A percentile compares a stretch with the other conserved stretches of the same genome.
These are phyloP conservation scores for Riparia riparia DNA, from an alignment of 2,113 vertebrate genomes.

Conservation along the genomic window DNA sequence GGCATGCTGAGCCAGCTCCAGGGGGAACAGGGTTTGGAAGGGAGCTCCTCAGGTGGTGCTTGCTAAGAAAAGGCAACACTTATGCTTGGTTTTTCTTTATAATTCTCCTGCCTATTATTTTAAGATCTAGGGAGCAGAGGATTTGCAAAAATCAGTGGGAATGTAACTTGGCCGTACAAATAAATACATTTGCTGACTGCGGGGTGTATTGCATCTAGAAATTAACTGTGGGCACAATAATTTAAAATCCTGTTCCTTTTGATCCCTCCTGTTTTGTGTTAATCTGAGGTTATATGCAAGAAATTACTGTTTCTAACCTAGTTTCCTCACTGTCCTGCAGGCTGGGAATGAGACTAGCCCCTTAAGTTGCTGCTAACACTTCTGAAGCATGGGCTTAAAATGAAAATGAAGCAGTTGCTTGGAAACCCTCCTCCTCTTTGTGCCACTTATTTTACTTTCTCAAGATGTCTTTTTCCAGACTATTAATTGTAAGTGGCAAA, in stretches of 20 bases:
- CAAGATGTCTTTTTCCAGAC: conserved; percentile 51
- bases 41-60: background rate
- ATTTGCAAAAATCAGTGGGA: background rate
- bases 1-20: background rate
- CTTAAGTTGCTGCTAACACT: conserved; percentile 43
- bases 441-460: conserved; percentile 59
- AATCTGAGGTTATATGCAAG: background rate
- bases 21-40: background rate
- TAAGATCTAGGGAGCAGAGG: background rate
- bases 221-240: background rate
- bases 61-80: background rate
- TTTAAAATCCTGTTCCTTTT: background rate
- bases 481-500: conserved; percentile 61
- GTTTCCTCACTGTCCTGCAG: conserved; percentile 1
- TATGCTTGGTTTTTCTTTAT: background rate
- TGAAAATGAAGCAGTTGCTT: conserved; percentile 59
- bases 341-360: conserved; percentile 6
- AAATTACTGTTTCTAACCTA: conserved; percentile 11
- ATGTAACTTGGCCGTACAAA: background rate
- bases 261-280: background rate
- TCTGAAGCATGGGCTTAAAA: conserved; percentile 25
- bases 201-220: background rate
- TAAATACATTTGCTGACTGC: background rate
- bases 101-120: background rate
- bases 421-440: conserved; percentile 65